Base-by-base conservation (phyloP, 2,797 vertebrate genomes). In the Danio choprae region DNA sequence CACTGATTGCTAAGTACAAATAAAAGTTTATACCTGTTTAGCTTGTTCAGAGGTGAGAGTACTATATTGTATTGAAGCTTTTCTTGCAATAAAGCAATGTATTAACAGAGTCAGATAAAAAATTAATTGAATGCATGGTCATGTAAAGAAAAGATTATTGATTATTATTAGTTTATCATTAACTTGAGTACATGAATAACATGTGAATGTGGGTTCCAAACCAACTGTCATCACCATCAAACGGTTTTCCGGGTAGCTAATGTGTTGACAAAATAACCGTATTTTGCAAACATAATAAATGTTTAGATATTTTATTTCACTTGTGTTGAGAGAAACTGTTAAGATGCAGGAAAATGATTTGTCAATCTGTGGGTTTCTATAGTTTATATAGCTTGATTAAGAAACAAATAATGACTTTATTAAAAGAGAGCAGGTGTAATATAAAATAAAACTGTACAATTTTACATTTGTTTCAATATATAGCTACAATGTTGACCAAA, bases 241-340 rank as follows among this genome's bases (percentile, higher is more conserved):
- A 29, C 44, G 16, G 64, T 7, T 13, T 11, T 36, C 4, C 6
- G 2, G 43, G 9, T 12, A 67, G 63, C 63, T 67, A 7, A 65
- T 13, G 0, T 22, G 18, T 65, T 44, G 18, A 65, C 11, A 65
- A 46, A 46, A 20, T 41, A 64, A 20, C 18, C 59, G 41, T n/a
- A 62, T 41, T 58, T 22, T 62, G 60, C 60, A 62, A 40, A 62
- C 60, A 62, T n/a, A n/a, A 11, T 62, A n/a, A n/a, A 62, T 60
- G 7, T 7, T 11, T 62, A 41, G 4, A 4, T 5, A n/a, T 62
- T 41, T 10, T 62, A 59, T 11, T 41, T 62, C 5, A 41, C 8
- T n/a, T 16, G 16, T 40, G 5, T 62, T 62, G 38, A 38, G 10
- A 41, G 16, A 18, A 59, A 59, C 22, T 18, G 11, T 2, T 29